Base-by-base conservation (phyloP, 2,888 invertebrate genomes). In the Macropis europaea region DNA sequence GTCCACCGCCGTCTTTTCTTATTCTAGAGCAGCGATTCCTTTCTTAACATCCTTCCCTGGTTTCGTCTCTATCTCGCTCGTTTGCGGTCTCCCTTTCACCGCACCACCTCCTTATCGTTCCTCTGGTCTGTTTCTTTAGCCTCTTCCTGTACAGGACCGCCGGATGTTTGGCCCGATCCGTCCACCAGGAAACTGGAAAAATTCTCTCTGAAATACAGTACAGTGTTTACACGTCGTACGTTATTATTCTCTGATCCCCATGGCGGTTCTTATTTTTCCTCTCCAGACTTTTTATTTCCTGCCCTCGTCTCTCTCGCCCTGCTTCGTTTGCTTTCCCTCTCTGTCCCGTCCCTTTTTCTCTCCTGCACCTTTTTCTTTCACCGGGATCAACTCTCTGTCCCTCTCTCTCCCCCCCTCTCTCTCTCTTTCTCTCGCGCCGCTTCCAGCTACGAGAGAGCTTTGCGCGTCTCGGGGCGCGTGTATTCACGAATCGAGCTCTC, bases 401-500 rank as follows among this genome's bases (percentile, higher is more conserved):
- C 9, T 40, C 32, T 32, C 45, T 7, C 50, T 57, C 45, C 32
- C 54, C 32, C 57, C 40, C 43, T 28, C 54, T 11, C 43, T 47
- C 56, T 38, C 28, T 13, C 40, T 40, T 57, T 24, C 24, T 22
- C 28, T 45, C 19, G 11, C 43, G 48, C 32, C 36, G 47, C 54
- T 53, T 30, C 43, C 34, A 61, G 50, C 56, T 47, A 54, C 48
- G 63, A 72, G 63, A 72, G 72, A 70, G 74, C 52, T 69, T 73
- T 73, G 60, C 75, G 50, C 73, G 73, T 72, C 67, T 74, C 71
- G 73, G 73, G 50, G 60, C 70, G 64, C 71, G 71, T 66, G 73
- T 62, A 76, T 76, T 76, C 76, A 66, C 73, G 70, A 67, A 74
- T 74, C 73, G 69, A 70, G 73, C 69, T 74, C 75, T 67, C 67